Evolutionary conservation across 2,888 invertebrate species (phyloP).

Genomic region (Phyto melanocephala): DNA sequence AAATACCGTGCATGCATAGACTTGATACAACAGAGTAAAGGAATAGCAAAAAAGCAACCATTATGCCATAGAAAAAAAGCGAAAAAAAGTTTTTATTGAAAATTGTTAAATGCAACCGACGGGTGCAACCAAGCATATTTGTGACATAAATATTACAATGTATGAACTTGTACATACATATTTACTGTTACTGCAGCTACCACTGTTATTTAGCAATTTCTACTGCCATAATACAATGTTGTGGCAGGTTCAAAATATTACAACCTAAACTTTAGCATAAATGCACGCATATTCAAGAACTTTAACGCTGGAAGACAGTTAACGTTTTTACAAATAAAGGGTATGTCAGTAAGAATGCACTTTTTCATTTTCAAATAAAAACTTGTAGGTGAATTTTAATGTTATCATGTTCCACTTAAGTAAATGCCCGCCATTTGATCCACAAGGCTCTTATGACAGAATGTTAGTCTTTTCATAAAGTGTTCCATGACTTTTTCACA

Average conservation of each 20-base stretch:
- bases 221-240: slow-evolving; percentile 26
- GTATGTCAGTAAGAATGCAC: too few relatives aligned
- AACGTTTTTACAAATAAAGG: too few relatives aligned
- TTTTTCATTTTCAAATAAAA: too few relatives aligned
- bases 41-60: not conserved
- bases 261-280: not conserved
- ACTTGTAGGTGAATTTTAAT: too few relatives aligned
- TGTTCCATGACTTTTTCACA: too few relatives aligned
- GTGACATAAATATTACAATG: slow-evolving; percentile 59
- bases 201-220: not conserved
- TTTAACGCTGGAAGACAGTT: not conserved
- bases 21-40: slow-evolving; percentile 40
- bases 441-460: too few relatives aligned
- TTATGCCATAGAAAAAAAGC: not conserved
- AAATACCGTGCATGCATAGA: slow-evolving; percentile 52
- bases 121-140: slow-evolving; percentile 63
- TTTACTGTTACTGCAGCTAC: slow-evolving; percentile 13
- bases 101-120: slow-evolving; percentile 62
- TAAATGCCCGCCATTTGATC: too few relatives aligned
- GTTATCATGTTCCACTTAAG: too few relatives aligned
- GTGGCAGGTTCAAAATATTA: slow-evolving; percentile 39
- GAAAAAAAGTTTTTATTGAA: slow-evolving; percentile 59
- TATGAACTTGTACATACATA: not conserved
- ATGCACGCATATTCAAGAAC: not conserved
- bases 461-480: too few relatives aligned